Percentiles rank a stretch among this genome's conserved stretches.
phyloP scores from a whole-genome alignment of 2,888 invertebrate species.

The Chrysotoxum bicinctum region DNA sequence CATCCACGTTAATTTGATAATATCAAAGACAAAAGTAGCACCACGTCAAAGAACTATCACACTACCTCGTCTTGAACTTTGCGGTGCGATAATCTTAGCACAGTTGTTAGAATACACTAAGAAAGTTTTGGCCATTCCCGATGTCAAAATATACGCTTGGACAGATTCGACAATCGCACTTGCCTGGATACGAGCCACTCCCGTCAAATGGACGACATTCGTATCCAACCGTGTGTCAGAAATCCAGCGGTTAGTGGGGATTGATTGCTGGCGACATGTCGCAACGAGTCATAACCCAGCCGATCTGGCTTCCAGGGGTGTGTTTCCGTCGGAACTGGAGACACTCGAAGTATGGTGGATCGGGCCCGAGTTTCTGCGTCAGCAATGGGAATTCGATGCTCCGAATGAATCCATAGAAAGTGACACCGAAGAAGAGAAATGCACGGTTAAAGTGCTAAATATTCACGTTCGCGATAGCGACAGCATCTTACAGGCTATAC shows the following conservation, averaged over 20 bases:
- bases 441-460: not conserved
- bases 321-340: not conserved
- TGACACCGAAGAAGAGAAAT: not conserved
- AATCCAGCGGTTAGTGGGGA: not conserved
- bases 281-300: not conserved
- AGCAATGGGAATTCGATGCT: constrained; percentile 1
- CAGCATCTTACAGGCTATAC: no score
- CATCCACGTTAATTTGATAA: no score
- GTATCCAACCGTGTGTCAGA: not conserved
- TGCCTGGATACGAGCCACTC: not conserved
- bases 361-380: not conserved
- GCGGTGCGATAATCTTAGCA: not conserved
- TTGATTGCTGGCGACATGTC: not conserved
- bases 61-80: constrained; percentile 21
- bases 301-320: not conserved
- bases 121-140: not conserved
- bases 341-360: not conserved
- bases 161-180: not conserved
- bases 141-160: not conserved
- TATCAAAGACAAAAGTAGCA: no score
- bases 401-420: not conserved
- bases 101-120: not conserved
- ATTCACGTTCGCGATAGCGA: no score
- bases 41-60: not conserved
- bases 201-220: not conserved